A percentile compares a stretch with the other conserved stretches of the same genome.
These are phyloP conservation scores for Canis aureus DNA, from an alignment of 2,113 vertebrate species.

Conservation along the genomic window DNA sequence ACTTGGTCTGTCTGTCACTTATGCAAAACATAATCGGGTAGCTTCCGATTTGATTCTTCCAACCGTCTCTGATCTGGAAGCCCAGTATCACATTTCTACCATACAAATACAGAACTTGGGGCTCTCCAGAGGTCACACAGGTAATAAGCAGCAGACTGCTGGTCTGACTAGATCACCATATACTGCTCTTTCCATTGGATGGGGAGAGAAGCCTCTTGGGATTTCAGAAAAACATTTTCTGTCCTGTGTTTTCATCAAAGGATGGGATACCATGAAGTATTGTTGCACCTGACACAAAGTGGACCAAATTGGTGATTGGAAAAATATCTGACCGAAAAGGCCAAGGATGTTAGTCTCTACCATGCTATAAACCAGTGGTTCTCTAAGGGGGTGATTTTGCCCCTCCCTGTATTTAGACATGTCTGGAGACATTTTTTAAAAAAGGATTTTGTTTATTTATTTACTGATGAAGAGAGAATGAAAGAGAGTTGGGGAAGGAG, in stretches of 20 bases:
- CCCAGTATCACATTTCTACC: not conserved
- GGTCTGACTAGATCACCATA: not conserved
- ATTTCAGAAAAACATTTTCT: conserved; percentile 40
- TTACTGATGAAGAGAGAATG: not conserved
- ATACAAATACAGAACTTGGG: not conserved
- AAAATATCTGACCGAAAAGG: not conserved
- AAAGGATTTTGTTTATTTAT: not conserved
- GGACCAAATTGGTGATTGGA: not conserved
- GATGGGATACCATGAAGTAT: not conserved
- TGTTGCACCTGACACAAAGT: not conserved
- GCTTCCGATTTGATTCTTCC: not conserved
- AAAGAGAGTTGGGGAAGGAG: not conserved
- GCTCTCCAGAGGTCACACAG: not conserved
- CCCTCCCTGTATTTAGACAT: not conserved
- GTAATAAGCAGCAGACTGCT: not conserved
- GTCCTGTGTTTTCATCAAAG: not conserved
- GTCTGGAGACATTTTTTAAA: not conserved
- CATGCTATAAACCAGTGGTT: not conserved
- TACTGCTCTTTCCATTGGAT: not conserved
- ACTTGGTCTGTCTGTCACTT: not conserved
- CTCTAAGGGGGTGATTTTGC: not conserved
- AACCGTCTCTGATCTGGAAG: not conserved
- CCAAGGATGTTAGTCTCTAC: not conserved
- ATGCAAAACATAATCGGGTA: not conserved
- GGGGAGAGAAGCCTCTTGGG: not conserved